Evolutionary conservation across 2,113 vertebrate species (phyloP).

Genomic region (Lethenteron reissneri): DNA sequence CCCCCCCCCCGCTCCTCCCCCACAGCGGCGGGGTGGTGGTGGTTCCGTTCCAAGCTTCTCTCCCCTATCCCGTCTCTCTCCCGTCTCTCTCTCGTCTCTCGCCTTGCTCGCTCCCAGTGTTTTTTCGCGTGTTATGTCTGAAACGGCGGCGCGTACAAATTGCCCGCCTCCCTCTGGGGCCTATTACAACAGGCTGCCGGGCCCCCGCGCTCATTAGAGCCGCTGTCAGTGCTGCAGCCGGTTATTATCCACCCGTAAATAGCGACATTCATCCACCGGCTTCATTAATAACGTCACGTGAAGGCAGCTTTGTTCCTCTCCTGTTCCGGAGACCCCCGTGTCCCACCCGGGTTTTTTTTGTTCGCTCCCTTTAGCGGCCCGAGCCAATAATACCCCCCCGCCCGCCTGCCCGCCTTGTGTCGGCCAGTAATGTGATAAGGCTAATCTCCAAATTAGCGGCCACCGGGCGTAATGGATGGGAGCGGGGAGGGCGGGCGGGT

Average conservation of each 20-base stretch:
- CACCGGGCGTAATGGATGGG: neutral
- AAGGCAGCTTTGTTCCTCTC: constrained; percentile 1
- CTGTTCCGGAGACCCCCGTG: too few species aligned
- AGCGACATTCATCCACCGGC: neutral
- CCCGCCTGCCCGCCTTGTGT: neutral
- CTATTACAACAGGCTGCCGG: constrained; percentile 1
- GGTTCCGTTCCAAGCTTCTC: too few species aligned
- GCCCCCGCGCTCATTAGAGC: neutral
- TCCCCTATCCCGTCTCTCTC: too few species aligned
- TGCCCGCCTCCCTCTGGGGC: constrained; percentile 5
- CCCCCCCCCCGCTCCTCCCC: too few species aligned
- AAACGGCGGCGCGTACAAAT: constrained; percentile 3
- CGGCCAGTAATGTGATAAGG: constrained; percentile 4
- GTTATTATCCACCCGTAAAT: constrained; percentile 6
- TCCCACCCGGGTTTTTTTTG: too few species aligned
- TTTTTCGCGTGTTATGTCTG: constrained; percentile 2
- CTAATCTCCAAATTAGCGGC: constrained; percentile 6
- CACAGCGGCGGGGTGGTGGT: too few species aligned
- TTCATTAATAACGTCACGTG: constrained; percentile 3
- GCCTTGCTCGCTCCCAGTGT: neutral
- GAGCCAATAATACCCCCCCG: constrained; percentile 1
- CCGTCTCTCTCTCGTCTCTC: neutral
- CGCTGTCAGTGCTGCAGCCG: constrained; percentile 5
- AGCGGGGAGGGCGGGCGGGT: neutral
- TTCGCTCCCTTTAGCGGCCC: neutral